A percentile compares a stretch with the other conserved stretches of the same genome.
Evolutionary conservation across 1,140 invertebrate genomes (phyloP).

Genomic region (Diabrotica virgifera): DNA sequence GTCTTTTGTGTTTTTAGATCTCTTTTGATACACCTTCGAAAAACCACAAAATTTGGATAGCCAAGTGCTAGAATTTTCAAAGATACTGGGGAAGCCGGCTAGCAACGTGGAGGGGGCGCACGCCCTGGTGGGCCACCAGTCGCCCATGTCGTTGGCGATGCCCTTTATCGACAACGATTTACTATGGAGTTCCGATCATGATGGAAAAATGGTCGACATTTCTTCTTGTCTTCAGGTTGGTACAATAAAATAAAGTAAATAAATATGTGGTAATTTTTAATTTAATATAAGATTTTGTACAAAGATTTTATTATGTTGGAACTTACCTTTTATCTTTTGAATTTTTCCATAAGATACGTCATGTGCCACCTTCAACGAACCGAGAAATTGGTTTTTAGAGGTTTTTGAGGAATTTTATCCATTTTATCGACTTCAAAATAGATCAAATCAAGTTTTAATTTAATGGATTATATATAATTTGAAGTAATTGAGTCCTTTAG

Average conservation of each 20-base stretch:
- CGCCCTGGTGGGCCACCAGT: constrained; percentile 52
- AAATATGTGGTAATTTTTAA: no score
- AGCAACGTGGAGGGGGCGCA: constrained; percentile 36
- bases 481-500: no score
- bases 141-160: constrained; percentile 72
- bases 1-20: constrained; percentile 23
- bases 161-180: constrained; percentile 92
- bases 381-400: no score
- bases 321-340: no score
- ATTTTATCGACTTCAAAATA: no score
- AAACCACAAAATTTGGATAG: constrained; percentile 10
- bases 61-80: not conserved
- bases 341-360: no score
- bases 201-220: constrained; percentile 87
- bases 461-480: no score
- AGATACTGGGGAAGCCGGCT: constrained; percentile 17
- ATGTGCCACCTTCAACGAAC: no score
- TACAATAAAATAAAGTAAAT: not conserved
- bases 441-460: no score
- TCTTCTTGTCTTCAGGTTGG: constrained; percentile 81
- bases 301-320: no score
- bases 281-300: no score
- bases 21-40: constrained; percentile 24
- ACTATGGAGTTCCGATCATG: constrained; percentile 87
- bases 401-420: no score